A percentile compares a stretch with the other conserved stretches of the same genome.
Evolutionary conservation across 2,113 vertebrate species (phyloP).

Genomic region (Gymnorhina tibicen): DNA sequence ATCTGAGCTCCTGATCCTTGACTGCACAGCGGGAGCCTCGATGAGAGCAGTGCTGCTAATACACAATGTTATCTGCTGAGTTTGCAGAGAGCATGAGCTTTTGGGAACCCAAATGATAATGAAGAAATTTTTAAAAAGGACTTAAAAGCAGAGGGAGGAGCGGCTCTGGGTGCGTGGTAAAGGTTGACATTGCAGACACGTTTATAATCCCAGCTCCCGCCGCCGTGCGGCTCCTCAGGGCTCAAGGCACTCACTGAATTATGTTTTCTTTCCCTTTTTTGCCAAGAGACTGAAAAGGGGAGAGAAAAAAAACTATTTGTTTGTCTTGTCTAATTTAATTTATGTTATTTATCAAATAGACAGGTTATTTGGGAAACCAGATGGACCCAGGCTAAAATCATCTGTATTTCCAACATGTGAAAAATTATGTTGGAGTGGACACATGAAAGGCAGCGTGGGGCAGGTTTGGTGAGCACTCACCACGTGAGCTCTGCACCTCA

Average conservation of each 20-base stretch:
- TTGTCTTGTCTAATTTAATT: constrained; percentile 85
- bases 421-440: constrained; percentile 72
- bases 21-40: fast-evolving
- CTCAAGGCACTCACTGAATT: constrained; percentile 52
- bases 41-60: background rate
- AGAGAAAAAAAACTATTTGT: constrained; percentile 69
- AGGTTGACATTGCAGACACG: constrained; percentile 66
- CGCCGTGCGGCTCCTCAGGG: background rate
- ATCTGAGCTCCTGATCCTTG: background rate
- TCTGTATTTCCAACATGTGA: constrained; percentile 76
- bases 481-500: background rate
- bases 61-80: fast-evolving
- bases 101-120: background rate
- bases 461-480: background rate
- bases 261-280: constrained; percentile 49
- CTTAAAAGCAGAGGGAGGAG: background rate
- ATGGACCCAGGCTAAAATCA: constrained; percentile 83
- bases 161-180: background rate
- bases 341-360: constrained; percentile 85
- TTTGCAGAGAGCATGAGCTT: background rate
- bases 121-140: background rate
- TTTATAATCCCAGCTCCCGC: constrained; percentile 26
- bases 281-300: constrained; percentile 39
- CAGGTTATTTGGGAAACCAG: constrained; percentile 86
- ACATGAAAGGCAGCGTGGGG: background rate